Evolutionary conservation across 2,113 vertebrate genomes (phyloP).

Genomic region (Mionectes macconnelli): DNA sequence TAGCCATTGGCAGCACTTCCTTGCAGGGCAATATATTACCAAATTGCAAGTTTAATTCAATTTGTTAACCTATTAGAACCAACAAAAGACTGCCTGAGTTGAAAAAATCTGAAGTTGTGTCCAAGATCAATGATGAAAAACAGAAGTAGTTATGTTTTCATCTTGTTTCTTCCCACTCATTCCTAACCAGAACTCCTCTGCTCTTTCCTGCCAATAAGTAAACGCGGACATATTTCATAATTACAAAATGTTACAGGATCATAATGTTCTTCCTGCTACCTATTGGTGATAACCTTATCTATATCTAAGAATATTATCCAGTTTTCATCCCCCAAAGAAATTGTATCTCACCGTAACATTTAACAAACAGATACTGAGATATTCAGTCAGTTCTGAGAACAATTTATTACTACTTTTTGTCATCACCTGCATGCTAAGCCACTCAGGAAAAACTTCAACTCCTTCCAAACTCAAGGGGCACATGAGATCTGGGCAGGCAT

Average conservation of each 20-base stretch:
- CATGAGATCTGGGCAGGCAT: neutral
- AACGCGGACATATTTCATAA: neutral
- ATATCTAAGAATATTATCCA: neutral
- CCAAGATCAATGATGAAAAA: neutral
- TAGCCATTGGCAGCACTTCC: neutral
- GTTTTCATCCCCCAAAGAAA: neutral
- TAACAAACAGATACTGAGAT: neutral
- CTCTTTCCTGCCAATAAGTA: neutral
- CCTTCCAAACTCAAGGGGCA: rapidly evolving
- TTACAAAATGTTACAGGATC: neutral
- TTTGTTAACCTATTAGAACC: neutral
- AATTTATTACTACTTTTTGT: neutral
- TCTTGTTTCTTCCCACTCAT: neutral
- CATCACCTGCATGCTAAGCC: neutral
- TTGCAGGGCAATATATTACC: neutral
- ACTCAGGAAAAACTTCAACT: neutral
- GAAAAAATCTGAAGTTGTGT: neutral
- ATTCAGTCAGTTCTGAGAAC: neutral
- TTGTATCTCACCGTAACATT: neutral
- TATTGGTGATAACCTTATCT: neutral
- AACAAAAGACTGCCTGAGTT: neutral
- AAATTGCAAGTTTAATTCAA: neutral
- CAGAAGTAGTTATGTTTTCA: neutral
- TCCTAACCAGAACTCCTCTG: neutral
- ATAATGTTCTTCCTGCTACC: rapidly evolving